Base-by-base conservation (phyloP, 1,140 invertebrate species). In the Rhyacophila brunnea region DNA sequence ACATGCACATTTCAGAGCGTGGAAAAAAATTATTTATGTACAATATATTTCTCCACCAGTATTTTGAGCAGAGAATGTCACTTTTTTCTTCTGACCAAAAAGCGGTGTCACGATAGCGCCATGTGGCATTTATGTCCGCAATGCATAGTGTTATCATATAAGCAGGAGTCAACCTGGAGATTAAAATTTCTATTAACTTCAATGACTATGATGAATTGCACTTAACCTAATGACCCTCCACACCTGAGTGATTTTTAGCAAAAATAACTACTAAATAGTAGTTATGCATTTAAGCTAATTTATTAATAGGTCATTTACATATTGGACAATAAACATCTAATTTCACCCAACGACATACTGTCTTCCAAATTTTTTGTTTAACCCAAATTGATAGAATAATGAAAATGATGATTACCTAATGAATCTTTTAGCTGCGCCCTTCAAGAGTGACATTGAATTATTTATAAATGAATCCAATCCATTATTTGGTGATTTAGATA, bases 11-110 rank as follows among this genome's bases (percentile, higher is more conserved):
- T 20, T 80, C 74, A 0, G 75, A 67, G 59, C 73, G 73, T 13
- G 70, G 64, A 52, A 74, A 85, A 0, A 85, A 67, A 70, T 84
- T 86, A 66, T 85, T 84, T 43, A 86, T 84, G 60, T 83, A 86
- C 11, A 86, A 68, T 2, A 86, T 28, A 68, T 86, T 86, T 57
- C 83, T 73, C 85, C 84, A 86, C 83, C 84, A 85, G 64, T 84
- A 82, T 63, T 81, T 80, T 0, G 72, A 60, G 60, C 84, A 86
- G 18, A 66, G 66, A 10, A 78, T 68, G 20, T 81, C 76, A 14
- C 74, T 70, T 20, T 69, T 68, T 61, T 84, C 81, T 11, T 68
- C 68, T 35, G 77, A 69, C 51, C 80, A 74, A 62, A 81, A 80
- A 9, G 77, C 67, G 0, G 82, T 82, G 0, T 69, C 71, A 34